phyloP scores from a whole-genome alignment of 2,888 invertebrate species.

The Tortrix viridana region DNA sequence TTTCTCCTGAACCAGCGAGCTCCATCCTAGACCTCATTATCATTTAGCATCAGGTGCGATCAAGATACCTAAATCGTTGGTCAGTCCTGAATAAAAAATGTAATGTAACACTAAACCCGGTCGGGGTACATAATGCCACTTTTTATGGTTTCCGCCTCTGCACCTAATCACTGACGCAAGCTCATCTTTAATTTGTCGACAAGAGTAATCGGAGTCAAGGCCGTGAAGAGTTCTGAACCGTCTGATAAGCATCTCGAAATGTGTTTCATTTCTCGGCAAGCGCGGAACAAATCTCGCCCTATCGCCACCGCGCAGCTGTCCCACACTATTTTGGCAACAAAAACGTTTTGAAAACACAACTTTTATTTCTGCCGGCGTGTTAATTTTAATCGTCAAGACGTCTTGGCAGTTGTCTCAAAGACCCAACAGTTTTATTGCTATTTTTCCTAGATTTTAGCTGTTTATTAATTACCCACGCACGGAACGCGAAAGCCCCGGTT shows the following conservation, averaged over 20 bases:
- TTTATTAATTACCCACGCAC: slow-evolving; percentile 70
- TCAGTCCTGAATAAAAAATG: too few relatives aligned
- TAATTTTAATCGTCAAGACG: slow-evolving; percentile 78
- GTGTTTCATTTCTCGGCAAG: slow-evolving; percentile 43
- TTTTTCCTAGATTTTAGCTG: slow-evolving; percentile 65
- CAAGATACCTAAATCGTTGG: too few relatives aligned
- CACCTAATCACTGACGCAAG: slow-evolving; percentile 41
- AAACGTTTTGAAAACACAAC: slow-evolving; percentile 69
- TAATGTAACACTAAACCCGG: slow-evolving; percentile 29
- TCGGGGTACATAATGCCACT: slow-evolving; percentile 27
- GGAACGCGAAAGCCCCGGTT: slow-evolving; percentile 40
- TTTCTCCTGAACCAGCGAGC: too few relatives aligned
- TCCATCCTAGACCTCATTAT: too few relatives aligned
- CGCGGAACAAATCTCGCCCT: slow-evolving; percentile 38
- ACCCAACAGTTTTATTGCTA: slow-evolving; percentile 70
- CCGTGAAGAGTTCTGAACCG: slow-evolving; percentile 33
- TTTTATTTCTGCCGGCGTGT: slow-evolving; percentile 72
- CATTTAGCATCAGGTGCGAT: too few relatives aligned
- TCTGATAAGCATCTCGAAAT: slow-evolving; percentile 44
- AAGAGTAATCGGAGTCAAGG: slow-evolving; percentile 40
- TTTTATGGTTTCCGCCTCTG: slow-evolving; percentile 41
- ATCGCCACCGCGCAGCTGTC: slow-evolving; percentile 65
- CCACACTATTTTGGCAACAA: slow-evolving; percentile 72
- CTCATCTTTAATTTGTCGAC: slow-evolving; percentile 38
- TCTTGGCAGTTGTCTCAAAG: slow-evolving; percentile 81